phyloP scores from a whole-genome alignment of 2,888 invertebrate species.

The Chaitophorus viminalis region DNA sequence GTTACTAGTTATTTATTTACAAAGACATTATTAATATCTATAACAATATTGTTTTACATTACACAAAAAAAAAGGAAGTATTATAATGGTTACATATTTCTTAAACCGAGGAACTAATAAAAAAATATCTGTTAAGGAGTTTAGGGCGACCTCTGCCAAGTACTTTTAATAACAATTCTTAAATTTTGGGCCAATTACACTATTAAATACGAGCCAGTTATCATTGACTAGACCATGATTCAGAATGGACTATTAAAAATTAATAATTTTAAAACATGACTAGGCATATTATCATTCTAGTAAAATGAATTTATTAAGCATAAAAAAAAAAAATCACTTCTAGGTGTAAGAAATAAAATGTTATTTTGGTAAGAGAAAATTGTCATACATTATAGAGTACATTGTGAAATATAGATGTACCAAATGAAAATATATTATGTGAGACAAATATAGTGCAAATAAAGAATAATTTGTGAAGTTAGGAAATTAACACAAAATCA shows the following conservation, averaged over 20 bases:
- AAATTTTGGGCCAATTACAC: slow-evolving; percentile 25
- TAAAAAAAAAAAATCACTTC: slow-evolving; percentile 33
- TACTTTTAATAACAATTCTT: slow-evolving; percentile 24
- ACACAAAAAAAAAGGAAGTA: slow-evolving; percentile 44
- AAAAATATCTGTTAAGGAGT: slow-evolving; percentile 19
- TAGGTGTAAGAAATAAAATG: slow-evolving; percentile 19
- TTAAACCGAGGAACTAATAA: slow-evolving; percentile 57
- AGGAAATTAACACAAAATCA: slow-evolving; percentile 28
- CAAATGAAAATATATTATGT: slow-evolving; percentile 2
- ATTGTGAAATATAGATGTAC: neutral
- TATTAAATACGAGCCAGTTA: slow-evolving; percentile 49
- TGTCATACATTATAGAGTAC: neutral
- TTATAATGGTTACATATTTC: slow-evolving; percentile 42
- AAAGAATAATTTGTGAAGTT: slow-evolving; percentile 43
- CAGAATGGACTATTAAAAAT: slow-evolving; percentile 27
- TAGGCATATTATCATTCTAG: slow-evolving; percentile 15
- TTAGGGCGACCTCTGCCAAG: slow-evolving; percentile 41
- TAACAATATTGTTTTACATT: slow-evolving; percentile 59
- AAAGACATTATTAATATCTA: slow-evolving; percentile 55
- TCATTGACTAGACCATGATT: slow-evolving; percentile 56
- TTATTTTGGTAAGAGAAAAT: slow-evolving; percentile 2
- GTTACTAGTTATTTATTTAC: slow-evolving; percentile 58
- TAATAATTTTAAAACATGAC: slow-evolving; percentile 23
- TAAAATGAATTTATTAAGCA: neutral
- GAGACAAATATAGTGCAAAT: slow-evolving; percentile 27